A percentile compares a stretch with the other conserved stretches of the same genome.
phyloP scores from a whole-genome alignment of 1,140 invertebrate species.

The Elymnias hypermnestra region DNA sequence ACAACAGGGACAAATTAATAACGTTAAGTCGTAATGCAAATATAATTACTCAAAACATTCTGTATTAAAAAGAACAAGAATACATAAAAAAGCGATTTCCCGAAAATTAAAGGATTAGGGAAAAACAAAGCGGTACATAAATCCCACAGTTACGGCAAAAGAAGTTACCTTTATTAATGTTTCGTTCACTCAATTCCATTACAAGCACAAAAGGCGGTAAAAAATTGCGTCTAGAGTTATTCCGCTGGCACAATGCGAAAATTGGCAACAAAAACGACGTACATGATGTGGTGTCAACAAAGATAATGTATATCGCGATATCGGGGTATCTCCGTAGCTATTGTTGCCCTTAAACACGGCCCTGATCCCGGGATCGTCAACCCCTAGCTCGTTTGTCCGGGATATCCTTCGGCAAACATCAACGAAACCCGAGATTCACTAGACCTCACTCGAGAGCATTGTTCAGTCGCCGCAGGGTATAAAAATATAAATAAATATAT shows the following conservation, averaged over 20 bases:
- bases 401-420: slow-evolving; percentile 68
- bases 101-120: slow-evolving; percentile 8
- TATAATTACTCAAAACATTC: not conserved
- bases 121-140: slow-evolving; percentile 8
- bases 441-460: slow-evolving; percentile 64
- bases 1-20: too few species aligned
- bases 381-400: slow-evolving; percentile 62
- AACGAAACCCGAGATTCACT: slow-evolving; percentile 65
- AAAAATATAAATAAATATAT: slow-evolving; percentile 60
- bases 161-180: slow-evolving; percentile 25
- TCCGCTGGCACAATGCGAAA: slow-evolving; percentile 56
- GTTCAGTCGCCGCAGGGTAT: slow-evolving; percentile 43
- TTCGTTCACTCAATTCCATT: slow-evolving; percentile 24
- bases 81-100: not conserved
- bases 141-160: slow-evolving; percentile 4
- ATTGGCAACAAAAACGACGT: slow-evolving; percentile 67
- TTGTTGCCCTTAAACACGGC: slow-evolving; percentile 58
- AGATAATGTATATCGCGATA: slow-evolving; percentile 70
- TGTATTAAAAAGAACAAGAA: not conserved
- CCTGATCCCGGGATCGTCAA: slow-evolving; percentile 56
- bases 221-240: slow-evolving; percentile 53
- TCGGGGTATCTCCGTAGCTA: slow-evolving; percentile 55
- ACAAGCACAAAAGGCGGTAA: slow-evolving; percentile 31
- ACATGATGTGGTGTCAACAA: slow-evolving; percentile 66
- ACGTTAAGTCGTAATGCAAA: not conserved